Evolutionary conservation across 2,797 vertebrate species (phyloP).

Genomic region (Echeneis naucrates): DNA sequence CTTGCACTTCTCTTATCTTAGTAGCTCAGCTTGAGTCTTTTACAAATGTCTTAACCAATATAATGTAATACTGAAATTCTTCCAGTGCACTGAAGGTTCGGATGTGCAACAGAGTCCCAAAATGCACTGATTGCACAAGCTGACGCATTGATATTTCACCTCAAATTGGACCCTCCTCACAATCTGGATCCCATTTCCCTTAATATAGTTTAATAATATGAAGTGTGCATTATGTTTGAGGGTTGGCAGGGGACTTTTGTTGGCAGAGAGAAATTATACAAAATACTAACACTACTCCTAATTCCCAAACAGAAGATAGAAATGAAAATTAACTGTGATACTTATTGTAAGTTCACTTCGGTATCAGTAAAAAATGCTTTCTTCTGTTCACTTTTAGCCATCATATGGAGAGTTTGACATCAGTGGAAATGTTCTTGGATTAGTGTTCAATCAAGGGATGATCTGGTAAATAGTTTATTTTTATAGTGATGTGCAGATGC

Average conservation of each 20-base stretch:
- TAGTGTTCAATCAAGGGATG: conserved; percentile 99
- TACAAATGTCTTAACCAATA: neutral
- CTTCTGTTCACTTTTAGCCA: conserved; percentile 82
- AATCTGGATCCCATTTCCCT: neutral
- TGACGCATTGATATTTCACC: neutral
- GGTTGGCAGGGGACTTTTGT: neutral
- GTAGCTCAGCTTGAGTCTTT: neutral
- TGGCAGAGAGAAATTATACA: neutral
- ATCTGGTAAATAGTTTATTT: conserved; percentile 89
- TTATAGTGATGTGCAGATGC: neutral
- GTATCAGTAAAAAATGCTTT: neutral
- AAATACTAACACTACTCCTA: neutral
- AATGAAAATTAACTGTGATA: neutral
- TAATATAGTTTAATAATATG: neutral
- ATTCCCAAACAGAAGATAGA: neutral
- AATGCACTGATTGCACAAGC: neutral
- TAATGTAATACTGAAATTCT: neutral
- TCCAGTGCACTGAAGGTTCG: neutral
- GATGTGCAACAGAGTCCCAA: neutral
- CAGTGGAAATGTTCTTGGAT: conserved; percentile 95
- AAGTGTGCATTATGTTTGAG: neutral
- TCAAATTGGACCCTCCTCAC: neutral
- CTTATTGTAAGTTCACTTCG: neutral
- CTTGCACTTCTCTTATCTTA: neutral
- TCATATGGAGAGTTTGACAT: conserved; percentile 99